Conservation (phyloP, 2,797 vertebrate genomes). For the Danio kyathit region DNA sequence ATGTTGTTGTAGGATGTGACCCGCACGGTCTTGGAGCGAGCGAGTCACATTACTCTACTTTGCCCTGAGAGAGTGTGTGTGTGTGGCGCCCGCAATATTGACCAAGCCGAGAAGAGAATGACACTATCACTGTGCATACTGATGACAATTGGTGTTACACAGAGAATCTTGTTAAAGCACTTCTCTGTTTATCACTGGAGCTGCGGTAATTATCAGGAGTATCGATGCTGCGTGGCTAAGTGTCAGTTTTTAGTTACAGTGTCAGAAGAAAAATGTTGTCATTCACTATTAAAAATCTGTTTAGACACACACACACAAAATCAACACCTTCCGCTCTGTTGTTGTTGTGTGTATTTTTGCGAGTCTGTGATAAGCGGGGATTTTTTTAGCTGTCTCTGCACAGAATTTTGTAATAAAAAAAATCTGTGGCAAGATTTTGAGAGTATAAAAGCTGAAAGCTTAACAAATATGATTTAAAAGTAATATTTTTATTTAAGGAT, state of each 20-base stretch:
- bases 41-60: slow-evolving; percentile 86
- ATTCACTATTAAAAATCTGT: not conserved
- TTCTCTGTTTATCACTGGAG: slow-evolving; percentile 26
- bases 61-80: slow-evolving; percentile 53
- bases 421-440: too few relatives aligned
- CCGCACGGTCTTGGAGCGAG: slow-evolving; percentile 74
- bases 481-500: too few relatives aligned
- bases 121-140: slow-evolving; percentile 54
- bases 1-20: slow-evolving; percentile 89
- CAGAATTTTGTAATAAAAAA: too few relatives aligned
- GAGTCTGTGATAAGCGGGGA: not conserved
- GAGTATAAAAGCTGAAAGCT: too few relatives aligned
- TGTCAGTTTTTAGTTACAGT: not conserved
- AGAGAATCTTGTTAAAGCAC: slow-evolving; percentile 55
- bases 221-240: slow-evolving; percentile 10
- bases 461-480: too few relatives aligned
- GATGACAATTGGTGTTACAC: slow-evolving; percentile 53
- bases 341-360: slow-evolving; percentile 25
- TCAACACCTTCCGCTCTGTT: not conserved
- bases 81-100: slow-evolving; percentile 83
- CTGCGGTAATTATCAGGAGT: slow-evolving; percentile 21
- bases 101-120: slow-evolving; percentile 66
- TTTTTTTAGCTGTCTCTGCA: too few relatives aligned
- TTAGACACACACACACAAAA: not conserved
- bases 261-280: not conserved